Evolutionary conservation across 2,113 vertebrate genomes (phyloP).

Genomic region (Petrocephalus zakoni): DNA sequence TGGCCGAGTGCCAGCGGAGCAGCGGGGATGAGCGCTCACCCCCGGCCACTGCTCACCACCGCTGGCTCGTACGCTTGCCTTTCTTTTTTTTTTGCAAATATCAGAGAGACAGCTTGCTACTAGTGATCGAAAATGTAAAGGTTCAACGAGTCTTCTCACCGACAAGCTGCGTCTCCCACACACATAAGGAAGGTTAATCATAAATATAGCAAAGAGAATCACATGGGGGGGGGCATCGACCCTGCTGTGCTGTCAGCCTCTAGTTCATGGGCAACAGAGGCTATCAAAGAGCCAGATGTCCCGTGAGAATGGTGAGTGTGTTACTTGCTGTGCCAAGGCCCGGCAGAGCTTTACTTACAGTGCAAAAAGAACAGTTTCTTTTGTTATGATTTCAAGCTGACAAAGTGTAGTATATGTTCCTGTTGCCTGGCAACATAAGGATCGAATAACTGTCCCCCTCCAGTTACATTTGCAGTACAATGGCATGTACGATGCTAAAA

Average conservation of each 20-base stretch:
- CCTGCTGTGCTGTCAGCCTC: not conserved
- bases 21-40: not conserved
- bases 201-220: constrained; percentile 30
- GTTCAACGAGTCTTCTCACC: not conserved
- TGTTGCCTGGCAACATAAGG: constrained; percentile 11
- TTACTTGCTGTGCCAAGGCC: not conserved
- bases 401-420: not conserved
- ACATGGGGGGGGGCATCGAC: constrained; percentile 18
- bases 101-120: not conserved
- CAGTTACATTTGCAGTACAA: not conserved
- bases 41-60: too few relatives aligned
- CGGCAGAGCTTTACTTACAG: not conserved
- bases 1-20: not conserved
- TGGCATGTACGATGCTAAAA: not conserved
- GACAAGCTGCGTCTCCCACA: not conserved
- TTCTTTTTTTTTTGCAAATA: too few relatives aligned
- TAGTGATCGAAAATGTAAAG: not conserved
- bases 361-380: not conserved
- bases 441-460: not conserved
- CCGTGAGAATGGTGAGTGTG: not conserved
- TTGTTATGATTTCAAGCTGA: not conserved
- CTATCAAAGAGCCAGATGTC: not conserved
- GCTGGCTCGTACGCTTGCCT: too few relatives aligned
- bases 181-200: constrained; percentile 28
- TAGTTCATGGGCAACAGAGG: not conserved